Evolutionary conservation across 1,140 invertebrate species (phyloP).

Genomic region (Argopecten irradians): DNA sequence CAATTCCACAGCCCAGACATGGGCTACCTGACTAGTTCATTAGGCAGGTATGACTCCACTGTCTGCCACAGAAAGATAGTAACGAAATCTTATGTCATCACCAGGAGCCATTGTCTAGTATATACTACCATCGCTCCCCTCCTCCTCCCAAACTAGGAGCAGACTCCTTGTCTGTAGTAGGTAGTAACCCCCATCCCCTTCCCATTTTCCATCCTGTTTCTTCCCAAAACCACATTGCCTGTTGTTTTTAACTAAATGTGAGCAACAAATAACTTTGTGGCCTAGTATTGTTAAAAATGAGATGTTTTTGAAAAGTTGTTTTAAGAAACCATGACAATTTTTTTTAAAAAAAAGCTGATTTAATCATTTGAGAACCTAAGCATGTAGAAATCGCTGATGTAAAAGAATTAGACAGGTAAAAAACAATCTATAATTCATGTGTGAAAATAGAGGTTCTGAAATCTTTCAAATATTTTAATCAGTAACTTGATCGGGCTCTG

Average conservation of each 20-base stretch:
- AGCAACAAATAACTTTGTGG: too few relatives aligned
- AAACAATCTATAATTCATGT: background rate
- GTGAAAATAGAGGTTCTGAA: background rate
- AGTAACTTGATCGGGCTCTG: background rate
- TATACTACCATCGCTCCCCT: too few relatives aligned
- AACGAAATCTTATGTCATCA: background rate
- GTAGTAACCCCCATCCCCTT: too few relatives aligned
- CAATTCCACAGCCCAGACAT: background rate
- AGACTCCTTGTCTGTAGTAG: too few relatives aligned
- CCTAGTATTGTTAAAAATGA: too few relatives aligned
- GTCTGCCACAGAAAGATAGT: background rate
- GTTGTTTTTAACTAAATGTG: too few relatives aligned
- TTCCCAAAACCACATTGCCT: too few relatives aligned
- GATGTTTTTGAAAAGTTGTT: too few relatives aligned
- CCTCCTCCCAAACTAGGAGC: too few relatives aligned
- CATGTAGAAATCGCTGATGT: background rate
- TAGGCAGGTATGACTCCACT: background rate
- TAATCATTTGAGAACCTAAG: background rate
- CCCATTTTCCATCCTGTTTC: too few relatives aligned
- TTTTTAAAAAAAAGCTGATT: background rate
- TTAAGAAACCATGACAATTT: too few relatives aligned
- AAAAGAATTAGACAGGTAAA: background rate
- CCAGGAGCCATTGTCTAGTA: background rate
- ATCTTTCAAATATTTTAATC: background rate
- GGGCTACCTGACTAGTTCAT: background rate